Conservation (phyloP, 2,113 vertebrate genomes). For the Bombycilla garrulus region DNA sequence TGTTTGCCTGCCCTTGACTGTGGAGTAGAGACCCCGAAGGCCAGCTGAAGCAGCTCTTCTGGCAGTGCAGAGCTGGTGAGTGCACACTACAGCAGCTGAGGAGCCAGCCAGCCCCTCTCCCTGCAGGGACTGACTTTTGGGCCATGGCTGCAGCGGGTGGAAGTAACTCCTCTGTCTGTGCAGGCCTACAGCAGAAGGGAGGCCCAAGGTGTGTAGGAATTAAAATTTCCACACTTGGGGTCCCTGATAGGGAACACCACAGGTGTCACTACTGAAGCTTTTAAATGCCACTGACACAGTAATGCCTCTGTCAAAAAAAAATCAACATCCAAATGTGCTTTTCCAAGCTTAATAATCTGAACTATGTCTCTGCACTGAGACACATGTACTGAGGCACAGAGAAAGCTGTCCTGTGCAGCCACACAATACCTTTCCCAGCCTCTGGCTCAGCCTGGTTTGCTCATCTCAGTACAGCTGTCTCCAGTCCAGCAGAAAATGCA, state of each 20-base stretch:
- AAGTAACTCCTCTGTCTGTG: not conserved
- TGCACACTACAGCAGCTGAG: not conserved
- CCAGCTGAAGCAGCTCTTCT: not conserved
- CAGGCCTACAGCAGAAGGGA: not conserved
- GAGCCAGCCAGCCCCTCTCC: not conserved
- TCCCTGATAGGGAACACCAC: too few species aligned
- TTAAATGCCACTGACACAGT: accelerated
- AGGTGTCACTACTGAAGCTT: accelerated
- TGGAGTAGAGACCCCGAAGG: not conserved
- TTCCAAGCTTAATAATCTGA: not conserved
- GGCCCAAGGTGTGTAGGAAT: not conserved
- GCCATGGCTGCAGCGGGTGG: accelerated
- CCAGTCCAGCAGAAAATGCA: not conserved
- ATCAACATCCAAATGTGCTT: not conserved
- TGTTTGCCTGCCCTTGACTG: not conserved
- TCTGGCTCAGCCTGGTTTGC: not conserved
- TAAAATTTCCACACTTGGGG: too few species aligned
- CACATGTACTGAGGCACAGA: not conserved
- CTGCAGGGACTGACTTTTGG: not conserved
- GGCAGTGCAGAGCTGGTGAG: not conserved
- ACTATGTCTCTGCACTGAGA: not conserved
- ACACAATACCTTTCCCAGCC: not conserved
- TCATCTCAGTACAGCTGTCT: not conserved
- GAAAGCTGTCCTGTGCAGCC: not conserved
- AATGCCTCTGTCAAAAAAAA: not conserved